phyloP scores from a whole-genome alignment of 1,140 invertebrate species.

The Drosophila suzukii region DNA sequence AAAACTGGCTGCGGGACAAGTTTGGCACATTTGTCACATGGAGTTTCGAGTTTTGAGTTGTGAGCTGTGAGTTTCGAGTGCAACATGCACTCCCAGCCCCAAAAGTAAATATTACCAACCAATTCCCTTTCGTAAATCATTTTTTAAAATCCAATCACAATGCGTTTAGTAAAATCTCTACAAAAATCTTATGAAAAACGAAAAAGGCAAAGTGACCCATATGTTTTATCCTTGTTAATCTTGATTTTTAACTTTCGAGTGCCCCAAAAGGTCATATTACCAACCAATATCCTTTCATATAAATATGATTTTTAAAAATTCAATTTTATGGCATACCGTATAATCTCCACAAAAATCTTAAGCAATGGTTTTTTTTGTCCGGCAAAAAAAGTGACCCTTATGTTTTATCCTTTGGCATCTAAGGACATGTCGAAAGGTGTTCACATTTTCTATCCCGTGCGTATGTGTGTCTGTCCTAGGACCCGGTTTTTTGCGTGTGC shows the following conservation, averaged over 20 bases:
- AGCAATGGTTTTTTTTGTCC: no score
- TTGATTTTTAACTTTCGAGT: no score
- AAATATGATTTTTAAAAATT: not conserved
- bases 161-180: no score
- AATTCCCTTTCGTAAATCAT: not conserved
- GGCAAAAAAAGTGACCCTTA: not conserved
- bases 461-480: conserved; percentile 16
- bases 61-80: conserved; percentile 32
- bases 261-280: no score
- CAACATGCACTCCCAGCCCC: conserved; percentile 39
- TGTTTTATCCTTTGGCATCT: not conserved
- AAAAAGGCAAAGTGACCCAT: not conserved
- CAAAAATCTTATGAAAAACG: no score
- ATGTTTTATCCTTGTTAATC: not conserved
- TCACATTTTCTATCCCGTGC: not conserved
- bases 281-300: no score
- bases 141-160: no score
- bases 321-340: not conserved
- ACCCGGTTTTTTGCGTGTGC: conserved; percentile 12
- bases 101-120: no score
- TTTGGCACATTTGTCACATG: conserved; percentile 71
- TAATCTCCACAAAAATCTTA: not conserved
- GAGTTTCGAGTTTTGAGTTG: conserved; percentile 5
- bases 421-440: conserved; percentile 6
- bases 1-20: conserved; percentile 31